phyloP scores from a whole-genome alignment of 2,888 invertebrate species.

The Dynastes tityus region DNA sequence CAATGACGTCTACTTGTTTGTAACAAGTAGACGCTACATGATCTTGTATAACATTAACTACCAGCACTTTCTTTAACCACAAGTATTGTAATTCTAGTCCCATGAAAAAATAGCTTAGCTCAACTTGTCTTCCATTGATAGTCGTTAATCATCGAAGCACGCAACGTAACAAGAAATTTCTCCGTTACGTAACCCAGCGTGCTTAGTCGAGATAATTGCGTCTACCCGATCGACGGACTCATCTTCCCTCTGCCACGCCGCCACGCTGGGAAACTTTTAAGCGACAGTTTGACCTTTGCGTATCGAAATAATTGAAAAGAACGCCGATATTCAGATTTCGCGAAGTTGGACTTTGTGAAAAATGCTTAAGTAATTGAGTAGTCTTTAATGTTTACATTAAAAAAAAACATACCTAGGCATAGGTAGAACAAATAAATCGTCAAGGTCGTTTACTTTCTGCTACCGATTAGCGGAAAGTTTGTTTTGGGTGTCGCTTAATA shows the following conservation, averaged over 20 bases:
- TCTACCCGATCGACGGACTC: background rate
- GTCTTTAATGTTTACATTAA: no score
- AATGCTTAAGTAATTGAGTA: no score
- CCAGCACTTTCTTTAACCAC: no score
- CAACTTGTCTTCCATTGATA: background rate
- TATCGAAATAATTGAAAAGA: background rate
- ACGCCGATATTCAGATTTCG: background rate
- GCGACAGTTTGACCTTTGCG: slow-evolving; percentile 6
- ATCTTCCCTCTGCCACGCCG: background rate
- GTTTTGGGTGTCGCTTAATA: no score
- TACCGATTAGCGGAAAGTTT: no score
- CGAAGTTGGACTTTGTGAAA: background rate
- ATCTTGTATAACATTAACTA: no score
- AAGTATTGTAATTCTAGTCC: no score
- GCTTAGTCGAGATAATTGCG: background rate
- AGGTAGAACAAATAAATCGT: no score
- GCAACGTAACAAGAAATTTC: slow-evolving; percentile 21
- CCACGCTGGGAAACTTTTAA: slow-evolving; percentile 1
- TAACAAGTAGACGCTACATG: no score
- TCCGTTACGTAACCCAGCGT: slow-evolving; percentile 10
- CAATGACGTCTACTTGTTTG: no score
- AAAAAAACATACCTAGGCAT: background rate
- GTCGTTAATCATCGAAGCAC: background rate
- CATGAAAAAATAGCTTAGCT: no score
- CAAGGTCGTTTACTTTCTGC: no score